phyloP scores from a whole-genome alignment of 2,797 vertebrate genomes.

The Saxicola maurus region DNA sequence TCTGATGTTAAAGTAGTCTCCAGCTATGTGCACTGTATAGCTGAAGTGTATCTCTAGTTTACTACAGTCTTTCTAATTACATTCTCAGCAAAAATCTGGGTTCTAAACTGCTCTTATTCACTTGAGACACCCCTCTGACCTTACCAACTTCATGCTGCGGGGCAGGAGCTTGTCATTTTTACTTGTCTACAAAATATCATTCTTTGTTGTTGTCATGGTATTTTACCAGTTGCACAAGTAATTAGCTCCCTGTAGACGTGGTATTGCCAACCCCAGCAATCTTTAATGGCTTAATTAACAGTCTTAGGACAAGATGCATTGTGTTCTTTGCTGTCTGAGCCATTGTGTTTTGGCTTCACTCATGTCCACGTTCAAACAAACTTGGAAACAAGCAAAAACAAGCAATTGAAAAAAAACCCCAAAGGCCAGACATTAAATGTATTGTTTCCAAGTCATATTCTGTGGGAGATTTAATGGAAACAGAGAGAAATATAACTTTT shows the following conservation, averaged over 20 bases:
- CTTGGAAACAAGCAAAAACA: neutral
- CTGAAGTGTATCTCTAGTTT: neutral
- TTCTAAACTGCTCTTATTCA: neutral
- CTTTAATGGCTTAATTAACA: constrained; percentile 30
- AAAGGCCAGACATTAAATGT: neutral
- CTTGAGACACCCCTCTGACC: neutral
- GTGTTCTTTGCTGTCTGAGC: neutral
- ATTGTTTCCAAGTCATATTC: neutral
- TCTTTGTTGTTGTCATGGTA: constrained; percentile 27
- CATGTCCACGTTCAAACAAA: neutral
- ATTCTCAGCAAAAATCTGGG: neutral
- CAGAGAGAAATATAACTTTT: neutral
- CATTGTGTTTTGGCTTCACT: neutral
- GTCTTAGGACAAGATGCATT: neutral
- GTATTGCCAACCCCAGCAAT: constrained; percentile 6
- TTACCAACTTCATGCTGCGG: neutral
- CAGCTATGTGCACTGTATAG: neutral
- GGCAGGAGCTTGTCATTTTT: neutral
- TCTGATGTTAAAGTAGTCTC: neutral
- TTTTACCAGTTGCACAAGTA: constrained; percentile 22
- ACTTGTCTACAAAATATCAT: neutral
- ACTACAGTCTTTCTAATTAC: neutral
- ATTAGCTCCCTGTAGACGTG: constrained; percentile 34
- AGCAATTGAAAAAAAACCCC: neutral
- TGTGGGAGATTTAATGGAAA: neutral